Conservation (phyloP, 2,113 vertebrate genomes). For the Thinocorus orbignyianus region DNA sequence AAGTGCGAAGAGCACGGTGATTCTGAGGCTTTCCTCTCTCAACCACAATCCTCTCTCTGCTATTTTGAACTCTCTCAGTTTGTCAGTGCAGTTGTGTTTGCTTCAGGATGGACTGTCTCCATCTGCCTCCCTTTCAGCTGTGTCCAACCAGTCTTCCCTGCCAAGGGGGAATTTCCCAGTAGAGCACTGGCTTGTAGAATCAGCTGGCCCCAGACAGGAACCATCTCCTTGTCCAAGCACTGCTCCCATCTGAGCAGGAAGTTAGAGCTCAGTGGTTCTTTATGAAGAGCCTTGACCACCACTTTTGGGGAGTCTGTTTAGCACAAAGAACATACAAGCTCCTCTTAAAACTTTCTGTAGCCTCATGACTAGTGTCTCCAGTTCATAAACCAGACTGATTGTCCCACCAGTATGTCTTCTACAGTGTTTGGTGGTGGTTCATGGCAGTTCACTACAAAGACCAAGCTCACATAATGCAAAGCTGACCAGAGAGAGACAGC, state of each 20-base stretch:
- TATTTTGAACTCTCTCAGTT: background rate
- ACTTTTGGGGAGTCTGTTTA: background rate
- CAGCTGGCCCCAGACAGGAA: background rate
- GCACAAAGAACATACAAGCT: background rate
- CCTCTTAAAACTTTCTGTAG: background rate
- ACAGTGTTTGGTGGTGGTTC: background rate
- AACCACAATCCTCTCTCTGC: background rate
- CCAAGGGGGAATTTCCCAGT: constrained; percentile 33
- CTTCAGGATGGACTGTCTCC: background rate
- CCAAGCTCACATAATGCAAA: background rate
- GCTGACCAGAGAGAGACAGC: background rate
- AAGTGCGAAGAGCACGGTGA: background rate
- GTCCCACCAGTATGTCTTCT: background rate
- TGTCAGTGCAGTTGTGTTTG: background rate
- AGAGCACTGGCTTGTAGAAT: background rate
- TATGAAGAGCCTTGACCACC: background rate
- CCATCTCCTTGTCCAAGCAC: background rate
- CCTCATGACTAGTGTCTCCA: background rate
- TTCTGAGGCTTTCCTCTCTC: background rate
- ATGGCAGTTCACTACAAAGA: background rate
- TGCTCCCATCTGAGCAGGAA: background rate
- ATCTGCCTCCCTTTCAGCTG: background rate
- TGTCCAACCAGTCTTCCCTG: background rate
- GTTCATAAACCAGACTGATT: background rate
- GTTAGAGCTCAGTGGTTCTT: background rate